Evolutionary conservation across 2,797 vertebrate species (phyloP), one percentile per base, ranked within the genome.

Genomic region (Kryptolebias ocellatus): DNA sequence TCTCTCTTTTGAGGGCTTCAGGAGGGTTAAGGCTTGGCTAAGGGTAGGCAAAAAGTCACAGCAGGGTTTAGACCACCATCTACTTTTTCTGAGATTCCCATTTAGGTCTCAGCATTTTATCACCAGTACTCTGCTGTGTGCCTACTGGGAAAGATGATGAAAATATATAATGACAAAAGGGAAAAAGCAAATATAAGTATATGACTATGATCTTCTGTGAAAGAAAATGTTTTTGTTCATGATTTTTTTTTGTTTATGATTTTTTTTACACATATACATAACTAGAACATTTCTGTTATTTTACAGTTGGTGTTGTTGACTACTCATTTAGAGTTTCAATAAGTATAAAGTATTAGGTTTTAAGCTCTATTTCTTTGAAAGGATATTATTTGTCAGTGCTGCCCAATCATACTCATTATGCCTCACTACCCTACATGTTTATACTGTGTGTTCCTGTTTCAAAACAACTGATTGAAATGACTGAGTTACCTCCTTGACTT

Each of bases 61-160:
- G 66, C 60, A 20, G 78, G 67, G 60, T 61, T 73, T 44, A 24
- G 72, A 81, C 70, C 73, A 71, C 63, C 74, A 68, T 73, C 58
- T 62, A 20, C 29, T 55, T 60, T 20, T 56, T 49, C 59, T 61
- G 37, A 72, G 57, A 76, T 75, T 72, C 72, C 28, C 9, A 42
- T 65, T 74, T 62, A 51, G 49, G 29, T 69, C 61, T 74, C 39
- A 67, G 53, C 27, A 46, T 51, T 74, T 60, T 66, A 45, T 45
- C 20, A 60, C 45, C 28, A 56, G 73, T 4, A 47, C 28, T 31
- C 0, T 16, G 31, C n/a, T 11, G n/a, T 20, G 18, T 50, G 47
- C 47, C n/a, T 20, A 16, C 18, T 28, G 24, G 11, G 5, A 3
- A 42, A 27, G 18, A 18, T 51, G 29, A 51, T 8, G 4, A 42